Percentiles rank a stretch among this genome's conserved stretches.
phyloP scores from a whole-genome alignment of 2,888 invertebrate species.

The Blastobasis adustella region DNA sequence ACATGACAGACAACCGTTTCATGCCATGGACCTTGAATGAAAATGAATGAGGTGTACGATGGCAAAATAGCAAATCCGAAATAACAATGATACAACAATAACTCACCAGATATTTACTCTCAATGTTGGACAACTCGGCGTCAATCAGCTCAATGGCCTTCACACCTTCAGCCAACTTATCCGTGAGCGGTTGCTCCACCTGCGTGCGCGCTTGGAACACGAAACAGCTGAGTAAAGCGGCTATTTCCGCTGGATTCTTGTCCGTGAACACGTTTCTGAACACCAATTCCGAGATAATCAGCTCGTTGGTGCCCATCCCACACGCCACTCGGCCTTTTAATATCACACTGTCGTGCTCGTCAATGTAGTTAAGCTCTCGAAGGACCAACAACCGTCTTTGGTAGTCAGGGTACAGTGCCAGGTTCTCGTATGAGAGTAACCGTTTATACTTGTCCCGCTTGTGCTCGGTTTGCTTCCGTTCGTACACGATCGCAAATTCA shows the following conservation, averaged over 20 bases:
- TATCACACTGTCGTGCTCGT: slow-evolving; percentile 64
- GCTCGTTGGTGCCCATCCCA: slow-evolving; percentile 80
- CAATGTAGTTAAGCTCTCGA: slow-evolving; percentile 80
- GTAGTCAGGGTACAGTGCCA: slow-evolving; percentile 93
- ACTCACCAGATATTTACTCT: slow-evolving; percentile 76
- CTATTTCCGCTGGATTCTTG: slow-evolving; percentile 92
- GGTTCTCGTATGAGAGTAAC: slow-evolving; percentile 87
- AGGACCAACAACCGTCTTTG: slow-evolving; percentile 85
- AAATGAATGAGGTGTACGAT: no score
- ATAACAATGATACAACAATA: not conserved
- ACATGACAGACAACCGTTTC: no score
- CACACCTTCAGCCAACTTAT: slow-evolving; percentile 78
- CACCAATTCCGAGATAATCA: slow-evolving; percentile 95
- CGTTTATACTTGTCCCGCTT: slow-evolving; percentile 81
- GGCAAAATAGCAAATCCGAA: no score
- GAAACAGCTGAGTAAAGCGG: slow-evolving; percentile 92
- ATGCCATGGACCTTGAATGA: no score
- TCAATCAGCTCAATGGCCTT: slow-evolving; percentile 82
- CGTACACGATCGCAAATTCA: slow-evolving; percentile 84
- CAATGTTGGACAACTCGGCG: slow-evolving; percentile 78
- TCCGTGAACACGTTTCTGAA: slow-evolving; percentile 92
- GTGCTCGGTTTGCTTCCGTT: slow-evolving; percentile 82
- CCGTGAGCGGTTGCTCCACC: slow-evolving; percentile 73
- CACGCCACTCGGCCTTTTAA: slow-evolving; percentile 63
- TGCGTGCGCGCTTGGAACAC: slow-evolving; percentile 92